Evolutionary conservation across 2,113 vertebrate genomes (phyloP), one percentile per base, ranked within the genome.

Genomic region (Anguilla japonica): DNA sequence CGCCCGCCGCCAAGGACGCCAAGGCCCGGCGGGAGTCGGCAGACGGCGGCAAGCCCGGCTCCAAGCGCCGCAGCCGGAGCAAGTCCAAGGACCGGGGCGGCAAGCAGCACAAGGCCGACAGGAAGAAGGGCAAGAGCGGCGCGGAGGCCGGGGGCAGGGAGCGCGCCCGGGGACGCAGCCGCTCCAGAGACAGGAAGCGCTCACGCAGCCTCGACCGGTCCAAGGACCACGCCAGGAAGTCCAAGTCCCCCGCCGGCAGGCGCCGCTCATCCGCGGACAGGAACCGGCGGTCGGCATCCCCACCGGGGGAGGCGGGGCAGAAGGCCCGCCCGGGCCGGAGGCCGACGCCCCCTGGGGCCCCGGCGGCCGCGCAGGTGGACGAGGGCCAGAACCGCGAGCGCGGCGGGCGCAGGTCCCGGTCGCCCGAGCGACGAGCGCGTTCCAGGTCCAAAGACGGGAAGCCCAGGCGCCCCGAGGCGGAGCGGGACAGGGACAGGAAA

Each of bases 21-120:
- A 99, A 97, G 95, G 96, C 95, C 80, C 97, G 97, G 92, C 92
- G 96, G 87, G 97, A 98, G 91, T 95, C 96, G 53, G 91, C 94
- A 63, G 97, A 98, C 85, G 96, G 56, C 78, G 88, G 94, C 90
- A 99, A 98, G 94, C 93, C 96, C 87, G 93, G 91, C 91, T 90
- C 96, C 84, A 99, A 97, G 92, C 97, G 96, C 63, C 96, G 26
- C 14, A 88, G 85, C 79, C 96, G 26, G 18, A 88, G 85, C 79
- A 88, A 22, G 4, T 90, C 90, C 34, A 86, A 84, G 18, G 89
- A 91, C 18, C 83, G 75, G 20, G 6, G 63, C 39, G 1, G 79
- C n/a, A 60, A 39, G 41, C 83, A 79, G 8, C 78, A 83, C 11
- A 91, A 83, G 53, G 83, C 85, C 1, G 89, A 91, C 20, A 83